phyloP scores from a whole-genome alignment of 2,888 invertebrate species.

The Epinotia demarniana region DNA sequence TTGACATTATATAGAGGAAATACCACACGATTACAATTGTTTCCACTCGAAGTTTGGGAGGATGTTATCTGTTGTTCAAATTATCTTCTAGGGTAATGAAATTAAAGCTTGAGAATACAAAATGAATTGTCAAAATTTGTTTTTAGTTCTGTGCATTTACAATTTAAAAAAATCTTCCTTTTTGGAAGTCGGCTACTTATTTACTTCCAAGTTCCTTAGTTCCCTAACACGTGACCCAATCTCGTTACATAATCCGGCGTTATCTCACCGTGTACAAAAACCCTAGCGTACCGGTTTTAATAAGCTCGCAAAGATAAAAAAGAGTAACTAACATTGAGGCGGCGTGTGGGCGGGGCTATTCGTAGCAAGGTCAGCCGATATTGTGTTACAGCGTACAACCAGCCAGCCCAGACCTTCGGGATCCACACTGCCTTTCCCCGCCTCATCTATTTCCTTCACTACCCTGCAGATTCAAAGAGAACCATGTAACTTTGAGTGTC shows the following conservation, averaged over 20 bases:
- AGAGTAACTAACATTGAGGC: conserved; percentile 55
- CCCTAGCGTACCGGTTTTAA: conserved; percentile 38
- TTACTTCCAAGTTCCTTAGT: neutral
- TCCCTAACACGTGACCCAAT: conserved; percentile 10
- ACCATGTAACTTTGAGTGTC: neutral
- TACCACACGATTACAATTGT: too few relatives aligned
- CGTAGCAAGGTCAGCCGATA: conserved; percentile 80
- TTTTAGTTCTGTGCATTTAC: neutral
- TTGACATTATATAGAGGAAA: neutral
- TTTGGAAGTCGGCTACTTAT: neutral
- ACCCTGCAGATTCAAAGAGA: neutral
- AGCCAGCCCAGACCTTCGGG: conserved; percentile 53
- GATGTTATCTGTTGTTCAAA: too few relatives aligned
- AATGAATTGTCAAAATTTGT: neutral
- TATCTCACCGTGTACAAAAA: conserved; percentile 19
- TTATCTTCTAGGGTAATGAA: too few relatives aligned
- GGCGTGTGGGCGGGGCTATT: conserved; percentile 80
- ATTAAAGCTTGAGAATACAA: too few relatives aligned
- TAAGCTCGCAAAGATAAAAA: conserved; percentile 39
- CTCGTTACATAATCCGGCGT: conserved; percentile 16
- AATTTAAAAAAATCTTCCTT: neutral
- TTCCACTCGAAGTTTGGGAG: too few relatives aligned
- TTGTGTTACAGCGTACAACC: conserved; percentile 76
- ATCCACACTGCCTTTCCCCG: conserved; percentile 30
- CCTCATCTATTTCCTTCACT: conserved; percentile 43